Percentiles rank a stretch among this genome's conserved stretches.
Conservation (phyloP, 2,113 vertebrate species). For the Lates calcarifer region DNA sequence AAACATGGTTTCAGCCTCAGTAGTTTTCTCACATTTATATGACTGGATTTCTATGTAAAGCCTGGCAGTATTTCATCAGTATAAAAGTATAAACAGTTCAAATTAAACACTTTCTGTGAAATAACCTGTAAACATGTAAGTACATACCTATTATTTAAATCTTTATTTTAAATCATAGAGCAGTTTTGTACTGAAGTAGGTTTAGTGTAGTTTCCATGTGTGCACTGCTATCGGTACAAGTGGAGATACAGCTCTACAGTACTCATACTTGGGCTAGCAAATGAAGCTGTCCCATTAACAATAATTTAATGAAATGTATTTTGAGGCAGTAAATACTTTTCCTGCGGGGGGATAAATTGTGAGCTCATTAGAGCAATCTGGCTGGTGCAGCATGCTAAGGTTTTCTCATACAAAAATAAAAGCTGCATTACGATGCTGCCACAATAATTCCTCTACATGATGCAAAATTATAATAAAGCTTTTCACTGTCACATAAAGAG, state of each 20-base stretch:
- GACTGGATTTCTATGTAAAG: constrained; percentile 37
- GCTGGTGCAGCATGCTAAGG: neutral
- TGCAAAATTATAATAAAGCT: neutral
- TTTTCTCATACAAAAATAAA: neutral
- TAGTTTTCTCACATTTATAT: constrained; percentile 33
- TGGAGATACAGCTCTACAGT: neutral
- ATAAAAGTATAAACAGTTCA: constrained; percentile 7
- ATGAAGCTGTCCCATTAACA: neutral
- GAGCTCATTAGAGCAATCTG: neutral
- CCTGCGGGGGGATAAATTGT: neutral
- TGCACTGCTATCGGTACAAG: neutral
- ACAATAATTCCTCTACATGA: neutral
- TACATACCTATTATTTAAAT: neutral
- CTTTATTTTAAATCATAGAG: neutral
- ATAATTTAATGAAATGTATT: constrained; percentile 5
- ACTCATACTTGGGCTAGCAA: neutral
- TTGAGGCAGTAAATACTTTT: neutral
- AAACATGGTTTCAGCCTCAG: constrained; percentile 46
- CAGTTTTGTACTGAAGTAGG: neutral
- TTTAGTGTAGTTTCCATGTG: neutral
- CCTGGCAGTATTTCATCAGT: constrained; percentile 2
- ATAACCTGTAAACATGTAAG: constrained; percentile 8
- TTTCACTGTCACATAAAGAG: neutral
- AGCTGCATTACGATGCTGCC: neutral
- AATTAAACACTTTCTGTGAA: neutral